Percentiles rank a stretch among this genome's conserved stretches.
phyloP scores from a whole-genome alignment of 2,113 vertebrate genomes.

The Rhynchopsitta pachyrhyncha region DNA sequence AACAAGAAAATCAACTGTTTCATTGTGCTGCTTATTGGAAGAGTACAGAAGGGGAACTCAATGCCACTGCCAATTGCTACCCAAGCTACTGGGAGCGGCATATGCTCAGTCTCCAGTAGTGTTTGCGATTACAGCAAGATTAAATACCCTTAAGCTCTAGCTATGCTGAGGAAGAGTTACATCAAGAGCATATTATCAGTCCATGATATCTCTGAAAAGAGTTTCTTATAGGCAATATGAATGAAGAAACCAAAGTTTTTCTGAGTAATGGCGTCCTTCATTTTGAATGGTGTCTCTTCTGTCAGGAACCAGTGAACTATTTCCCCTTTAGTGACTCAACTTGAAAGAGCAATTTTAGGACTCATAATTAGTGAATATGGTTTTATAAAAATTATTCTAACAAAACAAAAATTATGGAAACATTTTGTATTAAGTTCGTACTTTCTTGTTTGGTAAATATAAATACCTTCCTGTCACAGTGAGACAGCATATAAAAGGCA shows the following conservation, averaged over 20 bases:
- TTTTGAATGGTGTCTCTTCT: background rate
- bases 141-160: background rate
- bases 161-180: background rate
- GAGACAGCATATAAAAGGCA: background rate
- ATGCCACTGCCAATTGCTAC: background rate
- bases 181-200: background rate
- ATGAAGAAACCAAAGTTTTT: background rate
- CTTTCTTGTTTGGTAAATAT: background rate
- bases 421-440: background rate
- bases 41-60: background rate
- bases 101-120: background rate
- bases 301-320: background rate
- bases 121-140: background rate
- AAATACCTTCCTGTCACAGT: background rate
- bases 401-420: background rate
- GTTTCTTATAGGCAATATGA: background rate
- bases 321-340: background rate
- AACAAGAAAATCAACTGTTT: background rate
- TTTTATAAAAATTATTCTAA: background rate
- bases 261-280: background rate
- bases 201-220: background rate
- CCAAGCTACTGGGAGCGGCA: background rate
- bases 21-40: background rate
- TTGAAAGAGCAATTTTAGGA: background rate
- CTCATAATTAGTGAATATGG: background rate